Percentiles rank a stretch among this genome's conserved stretches.
Conservation (phyloP, 92 coral and sea anemone genomes). For the Hydrozoanthus gracilis region DNA sequence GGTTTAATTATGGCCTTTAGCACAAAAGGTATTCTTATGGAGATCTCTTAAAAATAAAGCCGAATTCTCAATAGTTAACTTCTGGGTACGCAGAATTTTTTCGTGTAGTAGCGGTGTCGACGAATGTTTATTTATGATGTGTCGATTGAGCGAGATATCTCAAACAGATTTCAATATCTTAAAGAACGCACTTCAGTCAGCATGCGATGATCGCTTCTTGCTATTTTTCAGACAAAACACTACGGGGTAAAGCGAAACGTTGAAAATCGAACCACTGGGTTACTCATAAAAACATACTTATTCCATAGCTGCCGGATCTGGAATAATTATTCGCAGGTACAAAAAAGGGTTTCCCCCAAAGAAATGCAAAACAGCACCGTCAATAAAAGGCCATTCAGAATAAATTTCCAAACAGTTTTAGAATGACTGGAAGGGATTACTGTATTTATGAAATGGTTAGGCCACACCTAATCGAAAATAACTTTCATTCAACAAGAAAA, state of each 20-base stretch:
- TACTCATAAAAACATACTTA: slow-evolving; percentile 24
- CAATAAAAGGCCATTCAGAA: neutral
- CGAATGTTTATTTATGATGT: neutral
- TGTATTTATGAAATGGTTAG: slow-evolving; percentile 11
- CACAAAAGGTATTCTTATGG: slow-evolving; percentile 20
- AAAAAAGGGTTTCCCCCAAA: slow-evolving; percentile 2
- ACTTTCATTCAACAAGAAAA: neutral
- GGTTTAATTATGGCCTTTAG: slow-evolving; percentile 37
- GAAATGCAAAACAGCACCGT: slow-evolving; percentile 3
- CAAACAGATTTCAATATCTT: slow-evolving; percentile 30
- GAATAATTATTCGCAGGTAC: neutral
- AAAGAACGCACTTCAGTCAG: slow-evolving; percentile 19
- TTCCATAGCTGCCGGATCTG: slow-evolving; percentile 3
- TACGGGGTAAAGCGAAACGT: slow-evolving; percentile 24
- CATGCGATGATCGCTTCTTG: slow-evolving; percentile 3
- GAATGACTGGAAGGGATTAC: slow-evolving; percentile 11
- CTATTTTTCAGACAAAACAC: slow-evolving; percentile 29
- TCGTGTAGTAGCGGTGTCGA: neutral
- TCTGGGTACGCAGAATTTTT: neutral
- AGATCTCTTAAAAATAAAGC: neutral
- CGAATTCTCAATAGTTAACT: slow-evolving; percentile 19
- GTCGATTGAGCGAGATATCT: slow-evolving; percentile 14
- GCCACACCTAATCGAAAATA: slow-evolving; percentile 26
- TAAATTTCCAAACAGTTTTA: slow-evolving; percentile 19
- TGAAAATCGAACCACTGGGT: slow-evolving; percentile 22